phyloP scores from a whole-genome alignment of 1,140 invertebrate species.

The Eufriesea mexicana region DNA sequence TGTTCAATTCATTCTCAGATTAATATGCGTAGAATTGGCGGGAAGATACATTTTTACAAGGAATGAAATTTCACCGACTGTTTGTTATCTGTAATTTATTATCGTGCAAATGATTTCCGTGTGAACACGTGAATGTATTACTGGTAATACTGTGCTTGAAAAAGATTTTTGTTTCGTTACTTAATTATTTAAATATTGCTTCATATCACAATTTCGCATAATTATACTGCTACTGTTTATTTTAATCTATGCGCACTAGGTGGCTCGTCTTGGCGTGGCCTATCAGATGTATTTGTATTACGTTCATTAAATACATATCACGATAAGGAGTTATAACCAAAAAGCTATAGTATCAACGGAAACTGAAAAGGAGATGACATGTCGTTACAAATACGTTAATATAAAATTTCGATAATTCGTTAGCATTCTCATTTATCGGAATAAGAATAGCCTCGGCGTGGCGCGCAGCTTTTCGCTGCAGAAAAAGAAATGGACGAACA shows the following conservation, averaged over 20 bases:
- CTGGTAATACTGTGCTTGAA: not conserved
- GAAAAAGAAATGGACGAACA: not conserved
- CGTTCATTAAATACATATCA: not conserved
- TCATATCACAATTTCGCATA: not conserved
- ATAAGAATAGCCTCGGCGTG: slow-evolving; percentile 7
- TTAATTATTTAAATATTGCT: not conserved
- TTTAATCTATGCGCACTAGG: not conserved
- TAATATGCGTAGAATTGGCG: slow-evolving; percentile 31
- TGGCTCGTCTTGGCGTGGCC: not conserved
- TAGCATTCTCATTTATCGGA: not conserved
- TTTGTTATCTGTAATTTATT: not conserved
- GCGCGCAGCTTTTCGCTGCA: not conserved
- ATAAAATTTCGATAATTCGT: not conserved
- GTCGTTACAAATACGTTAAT: not conserved
- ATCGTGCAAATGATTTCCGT: not conserved
- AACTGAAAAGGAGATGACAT: not conserved
- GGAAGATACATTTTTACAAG: slow-evolving; percentile 24
- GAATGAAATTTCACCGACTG: not conserved
- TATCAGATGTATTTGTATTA: not conserved
- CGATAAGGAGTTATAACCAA: not conserved
- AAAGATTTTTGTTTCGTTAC: not conserved
- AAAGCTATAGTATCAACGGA: not conserved
- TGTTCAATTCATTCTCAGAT: not conserved
- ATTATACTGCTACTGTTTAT: not conserved
- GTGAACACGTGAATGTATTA: not conserved